Base-by-base conservation (phyloP, 1,140 invertebrate species). In the Drosophila baimaii region DNA sequence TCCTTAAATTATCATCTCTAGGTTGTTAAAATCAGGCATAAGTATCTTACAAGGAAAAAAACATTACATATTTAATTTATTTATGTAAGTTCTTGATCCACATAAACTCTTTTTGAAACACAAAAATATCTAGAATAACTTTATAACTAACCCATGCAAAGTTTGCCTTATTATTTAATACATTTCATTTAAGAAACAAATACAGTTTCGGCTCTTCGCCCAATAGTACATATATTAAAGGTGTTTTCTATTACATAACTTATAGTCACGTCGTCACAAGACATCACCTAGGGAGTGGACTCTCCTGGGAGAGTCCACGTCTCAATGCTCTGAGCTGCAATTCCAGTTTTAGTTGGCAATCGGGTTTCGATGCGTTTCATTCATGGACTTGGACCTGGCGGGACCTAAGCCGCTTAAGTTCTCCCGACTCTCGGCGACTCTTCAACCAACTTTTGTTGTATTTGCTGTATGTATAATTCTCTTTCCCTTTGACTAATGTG, bases 401-500 rank as follows among this genome's bases (percentile, higher is more conserved):
- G 37, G 25, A 61, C 65, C 51, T 71, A 88, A 88, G 83, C 83
- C 79, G 83, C 83, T 88, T 88, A 88, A 86, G 63, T 82, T 86
- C 79, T 73, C 51, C 41, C 59, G 46, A 66, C 57, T 47, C 58
- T 39, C 31, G 54, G 21, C 44, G 46, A 49, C 29, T 21, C 29
- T 15, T 13, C 39, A 33, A 13, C 33, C 57, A 13, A 59, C 44
- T 46, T 47, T 52, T 52, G 43, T 70, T 41, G 35, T 31, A 2
- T 69, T 64, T 51, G 27, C 69, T 41, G 25, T 55, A 47, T 54
- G 23, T 23, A 35, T 55, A 44, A 47, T 58, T 64, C 57, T 62
- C 41, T 41, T 71, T 43, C 12, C 58, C 73, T 83, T 88, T 88
- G 84, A 88, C 84, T 88, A 88, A 88, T 88, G 84, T 88, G 77